phyloP scores from a whole-genome alignment of 2,888 invertebrate species.

The Temnothorax unifasciatus region DNA sequence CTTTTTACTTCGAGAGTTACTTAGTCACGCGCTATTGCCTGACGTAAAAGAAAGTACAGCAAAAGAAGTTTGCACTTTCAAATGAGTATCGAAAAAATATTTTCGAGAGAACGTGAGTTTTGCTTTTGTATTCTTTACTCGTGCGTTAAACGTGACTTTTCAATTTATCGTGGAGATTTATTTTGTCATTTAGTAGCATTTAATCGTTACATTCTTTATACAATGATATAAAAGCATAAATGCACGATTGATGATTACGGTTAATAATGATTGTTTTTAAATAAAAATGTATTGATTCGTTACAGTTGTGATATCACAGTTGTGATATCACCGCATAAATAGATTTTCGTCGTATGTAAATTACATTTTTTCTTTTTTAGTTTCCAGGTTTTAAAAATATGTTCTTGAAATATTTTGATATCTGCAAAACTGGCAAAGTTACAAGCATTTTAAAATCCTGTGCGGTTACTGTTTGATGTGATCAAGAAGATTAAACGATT shows the following conservation, averaged over 20 bases:
- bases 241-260: background rate
- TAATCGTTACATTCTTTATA: background rate
- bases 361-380: background rate
- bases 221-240: constrained; percentile 15
- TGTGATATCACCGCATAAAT: background rate
- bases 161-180: background rate
- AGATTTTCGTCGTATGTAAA: background rate
- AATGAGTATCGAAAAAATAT: background rate
- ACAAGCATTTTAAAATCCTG: background rate
- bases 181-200: background rate
- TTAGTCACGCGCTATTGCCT: background rate
- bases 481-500: background rate
- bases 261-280: background rate
- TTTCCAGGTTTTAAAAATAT: background rate
- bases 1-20: background rate
- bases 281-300: background rate
- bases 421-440: background rate
- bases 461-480: background rate
- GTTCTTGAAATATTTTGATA: background rate
- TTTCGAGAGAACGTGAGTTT: background rate
- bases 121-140: background rate
- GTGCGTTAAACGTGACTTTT: background rate
- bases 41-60: background rate
- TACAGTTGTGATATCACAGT: background rate
- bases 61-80: background rate